Evolutionary conservation across 1,140 invertebrate species (phyloP).

Genomic region (Liolophura sinensis): DNA sequence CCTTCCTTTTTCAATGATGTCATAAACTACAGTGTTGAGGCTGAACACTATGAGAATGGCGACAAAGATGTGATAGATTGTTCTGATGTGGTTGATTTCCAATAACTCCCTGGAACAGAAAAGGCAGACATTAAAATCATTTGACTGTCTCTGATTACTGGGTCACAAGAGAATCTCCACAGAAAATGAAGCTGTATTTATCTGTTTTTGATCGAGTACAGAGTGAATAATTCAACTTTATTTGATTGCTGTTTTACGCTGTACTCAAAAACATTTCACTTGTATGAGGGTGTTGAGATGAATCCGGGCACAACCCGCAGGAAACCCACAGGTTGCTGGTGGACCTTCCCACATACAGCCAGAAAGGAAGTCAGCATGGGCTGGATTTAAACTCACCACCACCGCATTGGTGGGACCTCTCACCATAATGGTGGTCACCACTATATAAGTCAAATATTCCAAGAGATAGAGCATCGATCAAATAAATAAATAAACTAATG

Average conservation of each 20-base stretch:
- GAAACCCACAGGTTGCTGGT: too few species aligned
- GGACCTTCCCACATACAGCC: too few species aligned
- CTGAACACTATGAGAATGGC: constrained; percentile 76
- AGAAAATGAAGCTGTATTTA: constrained; percentile 2
- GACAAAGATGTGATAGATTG: constrained; percentile 84
- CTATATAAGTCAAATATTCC: too few species aligned
- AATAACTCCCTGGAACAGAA: constrained; percentile 70
- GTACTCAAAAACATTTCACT: background rate
- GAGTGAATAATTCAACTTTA: too few species aligned
- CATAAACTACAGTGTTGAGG: constrained; percentile 72
- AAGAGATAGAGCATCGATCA: too few species aligned
- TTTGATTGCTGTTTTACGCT: background rate
- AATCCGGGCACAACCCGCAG: background rate
- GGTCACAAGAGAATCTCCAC: background rate
- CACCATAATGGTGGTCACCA: too few species aligned
- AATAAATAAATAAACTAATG: too few species aligned
- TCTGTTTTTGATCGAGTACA: too few species aligned
- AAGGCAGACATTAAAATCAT: constrained; percentile 1
- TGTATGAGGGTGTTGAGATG: background rate
- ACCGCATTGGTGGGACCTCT: too few species aligned
- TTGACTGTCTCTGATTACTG: background rate
- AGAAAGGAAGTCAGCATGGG: too few species aligned
- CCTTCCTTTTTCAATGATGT: constrained; percentile 75
- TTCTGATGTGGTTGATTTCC: constrained; percentile 76
- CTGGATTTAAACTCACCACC: too few species aligned